phyloP scores from a whole-genome alignment of 2,113 vertebrate genomes.

The Dipodomys ordii region DNA sequence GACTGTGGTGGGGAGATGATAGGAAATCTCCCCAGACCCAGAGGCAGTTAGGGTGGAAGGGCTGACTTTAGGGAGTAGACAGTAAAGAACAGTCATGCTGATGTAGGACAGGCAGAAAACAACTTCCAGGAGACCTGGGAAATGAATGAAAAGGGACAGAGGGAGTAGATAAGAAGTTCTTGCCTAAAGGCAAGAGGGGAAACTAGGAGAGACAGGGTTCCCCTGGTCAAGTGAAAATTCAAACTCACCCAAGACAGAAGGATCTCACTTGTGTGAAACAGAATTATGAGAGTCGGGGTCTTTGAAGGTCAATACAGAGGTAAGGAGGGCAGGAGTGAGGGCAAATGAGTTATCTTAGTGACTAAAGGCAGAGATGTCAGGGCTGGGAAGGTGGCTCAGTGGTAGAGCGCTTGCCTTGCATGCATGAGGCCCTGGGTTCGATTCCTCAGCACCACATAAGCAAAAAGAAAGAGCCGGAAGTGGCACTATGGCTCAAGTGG shows the following conservation, averaged over 20 bases:
- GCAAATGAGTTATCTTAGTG: neutral
- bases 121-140: neutral
- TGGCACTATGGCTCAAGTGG: no score
- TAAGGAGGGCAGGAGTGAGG: fast-evolving
- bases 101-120: neutral
- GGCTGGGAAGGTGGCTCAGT: neutral
- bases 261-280: neutral
- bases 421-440: no score
- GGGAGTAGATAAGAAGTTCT: neutral
- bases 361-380: neutral
- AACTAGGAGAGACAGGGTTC: neutral
- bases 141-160: neutral
- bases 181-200: neutral
- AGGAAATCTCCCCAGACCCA: neutral
- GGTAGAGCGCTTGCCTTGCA: no score
- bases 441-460: no score
- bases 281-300: neutral
- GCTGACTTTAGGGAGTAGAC: neutral
- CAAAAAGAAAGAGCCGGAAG: no score
- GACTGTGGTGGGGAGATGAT: neutral
- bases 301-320: neutral
- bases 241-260: neutral
- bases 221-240: no score
- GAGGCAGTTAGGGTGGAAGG: neutral
- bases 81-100: neutral